These are phyloP conservation scores for Toxonevra muliebris DNA, from an alignment of 2,888 invertebrate genomes.

Conservation along the genomic window DNA sequence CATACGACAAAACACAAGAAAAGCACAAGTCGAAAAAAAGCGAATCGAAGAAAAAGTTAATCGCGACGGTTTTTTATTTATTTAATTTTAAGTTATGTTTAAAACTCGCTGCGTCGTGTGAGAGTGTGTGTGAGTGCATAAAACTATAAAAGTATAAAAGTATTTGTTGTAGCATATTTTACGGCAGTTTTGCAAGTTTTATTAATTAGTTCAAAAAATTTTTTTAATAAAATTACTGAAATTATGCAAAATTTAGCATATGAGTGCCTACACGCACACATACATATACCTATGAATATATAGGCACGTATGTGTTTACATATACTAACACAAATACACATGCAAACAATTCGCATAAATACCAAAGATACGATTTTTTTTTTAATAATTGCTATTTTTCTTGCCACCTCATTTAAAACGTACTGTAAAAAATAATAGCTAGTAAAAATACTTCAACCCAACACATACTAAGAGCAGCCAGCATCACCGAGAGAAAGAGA, in stretches of 20 bases:
- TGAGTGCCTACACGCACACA: not conserved
- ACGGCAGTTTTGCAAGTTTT: too few species aligned
- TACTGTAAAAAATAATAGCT: not conserved
- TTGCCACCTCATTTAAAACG: constrained; percentile 21
- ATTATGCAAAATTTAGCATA: too few species aligned
- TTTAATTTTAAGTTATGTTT: not conserved
- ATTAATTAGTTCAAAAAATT: too few species aligned
- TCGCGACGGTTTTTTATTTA: constrained; percentile 2
- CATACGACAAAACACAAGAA: not conserved
- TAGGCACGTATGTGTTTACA: not conserved
- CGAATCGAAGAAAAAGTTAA: not conserved
- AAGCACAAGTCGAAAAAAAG: not conserved
- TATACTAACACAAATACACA: not conserved
- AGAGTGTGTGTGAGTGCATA: not conserved
- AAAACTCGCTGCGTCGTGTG: not conserved
- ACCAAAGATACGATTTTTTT: not conserved
- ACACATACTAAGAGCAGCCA: constrained; percentile 16
- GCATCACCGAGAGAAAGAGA: constrained; percentile 28
- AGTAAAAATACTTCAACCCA: not conserved
- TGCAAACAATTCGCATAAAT: not conserved
- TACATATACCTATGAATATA: not conserved
- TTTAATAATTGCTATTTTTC: constrained; percentile 21
- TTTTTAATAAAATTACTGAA: too few species aligned
- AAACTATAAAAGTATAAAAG: too few species aligned
- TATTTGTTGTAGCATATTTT: too few species aligned